Base-by-base conservation (phyloP, 2,888 invertebrate species). In the Phrixothrix hirtus region DNA sequence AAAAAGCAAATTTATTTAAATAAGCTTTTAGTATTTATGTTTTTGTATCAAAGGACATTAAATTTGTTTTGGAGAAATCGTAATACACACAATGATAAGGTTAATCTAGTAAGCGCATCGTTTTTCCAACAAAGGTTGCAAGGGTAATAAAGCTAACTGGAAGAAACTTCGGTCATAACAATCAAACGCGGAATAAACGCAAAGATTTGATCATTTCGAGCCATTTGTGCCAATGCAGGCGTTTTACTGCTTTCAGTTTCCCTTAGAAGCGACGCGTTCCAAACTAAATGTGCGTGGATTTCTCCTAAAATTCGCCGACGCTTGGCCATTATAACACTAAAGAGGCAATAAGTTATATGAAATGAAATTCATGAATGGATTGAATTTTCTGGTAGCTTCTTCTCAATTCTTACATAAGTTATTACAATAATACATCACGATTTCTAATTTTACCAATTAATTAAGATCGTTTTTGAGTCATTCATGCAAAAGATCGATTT, bases 141-240 rank as follows among this genome's bases (percentile, higher is more conserved):
- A 54, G 39, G 46, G 55, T 51, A 66, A 69, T 66, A 67, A 67
- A 65, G 60, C 58, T 58, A 61, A 63, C 57, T 62, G 61, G 56
- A 60, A 62, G 63, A 63, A 66, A 67, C 61, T 68, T 63, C 44
- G 50, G 48, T 56, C 59, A 69, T 71, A 70, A 69, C 67, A 70
- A 71, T 71, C 68, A 68, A 69, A 66, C 69, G 67, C 62, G 61
- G 63, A 66, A 71, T 71, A 70, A 70, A 71, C 69, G 64, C 66
- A 56, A 65, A 68, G 70, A 73, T 73, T 71, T 65, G 69, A 73
- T 72, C 71, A 72, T 71, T 67, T 69, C 71, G 64, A 60, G 53
- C 69, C 70, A 71, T 73, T 73, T 70, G 68, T 69, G 71, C 70
- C 68, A 69, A 69, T 66, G 68, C 65, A 63, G 61, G 63, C 67